Evolutionary conservation across 1,140 invertebrate species (phyloP).

Genomic region (Ceratina calcarata): DNA sequence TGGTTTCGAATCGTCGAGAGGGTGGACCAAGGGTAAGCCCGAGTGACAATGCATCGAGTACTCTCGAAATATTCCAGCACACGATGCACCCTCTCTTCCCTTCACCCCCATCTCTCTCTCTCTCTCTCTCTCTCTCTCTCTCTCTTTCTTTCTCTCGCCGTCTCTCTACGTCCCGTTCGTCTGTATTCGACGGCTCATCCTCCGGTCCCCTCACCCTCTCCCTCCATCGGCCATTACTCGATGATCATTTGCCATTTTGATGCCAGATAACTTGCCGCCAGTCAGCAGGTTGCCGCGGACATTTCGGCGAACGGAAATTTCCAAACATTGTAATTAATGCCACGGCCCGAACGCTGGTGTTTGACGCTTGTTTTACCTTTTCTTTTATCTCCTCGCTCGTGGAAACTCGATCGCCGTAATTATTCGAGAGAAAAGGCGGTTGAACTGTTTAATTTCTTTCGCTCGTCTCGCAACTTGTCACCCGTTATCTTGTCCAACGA

Average conservation of each 20-base stretch:
- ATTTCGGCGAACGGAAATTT: constrained; percentile 29
- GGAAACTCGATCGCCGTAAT: not conserved
- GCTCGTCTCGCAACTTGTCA: constrained; percentile 12
- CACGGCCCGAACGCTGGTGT: not conserved
- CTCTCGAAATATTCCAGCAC: constrained; percentile 66
- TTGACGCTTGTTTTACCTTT: not conserved
- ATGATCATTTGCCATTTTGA: constrained; percentile 62
- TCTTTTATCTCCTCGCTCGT: too few relatives aligned
- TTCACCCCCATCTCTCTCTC: not conserved
- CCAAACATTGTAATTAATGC: constrained; percentile 24
- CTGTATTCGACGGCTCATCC: constrained; percentile 6
- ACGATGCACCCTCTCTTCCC: constrained; percentile 40
- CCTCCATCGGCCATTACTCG: constrained; percentile 49
- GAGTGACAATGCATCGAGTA: constrained; percentile 66
- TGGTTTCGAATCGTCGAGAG: constrained; percentile 62
- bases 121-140: too few relatives aligned
- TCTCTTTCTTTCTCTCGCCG: constrained; percentile 17
- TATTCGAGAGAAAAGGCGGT: not conserved
- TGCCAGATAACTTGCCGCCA: constrained; percentile 44
- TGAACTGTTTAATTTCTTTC: constrained; percentile 8
- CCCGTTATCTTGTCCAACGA: constrained; percentile 37
- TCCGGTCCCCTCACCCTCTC: not conserved
- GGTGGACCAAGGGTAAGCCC: constrained; percentile 56
- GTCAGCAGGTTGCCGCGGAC: constrained; percentile 14
- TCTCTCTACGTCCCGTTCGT: constrained; percentile 18